Evolutionary conservation across 2,888 invertebrate genomes (phyloP), one percentile per base, ranked within the genome.

Genomic region (Esperia sulphurella): DNA sequence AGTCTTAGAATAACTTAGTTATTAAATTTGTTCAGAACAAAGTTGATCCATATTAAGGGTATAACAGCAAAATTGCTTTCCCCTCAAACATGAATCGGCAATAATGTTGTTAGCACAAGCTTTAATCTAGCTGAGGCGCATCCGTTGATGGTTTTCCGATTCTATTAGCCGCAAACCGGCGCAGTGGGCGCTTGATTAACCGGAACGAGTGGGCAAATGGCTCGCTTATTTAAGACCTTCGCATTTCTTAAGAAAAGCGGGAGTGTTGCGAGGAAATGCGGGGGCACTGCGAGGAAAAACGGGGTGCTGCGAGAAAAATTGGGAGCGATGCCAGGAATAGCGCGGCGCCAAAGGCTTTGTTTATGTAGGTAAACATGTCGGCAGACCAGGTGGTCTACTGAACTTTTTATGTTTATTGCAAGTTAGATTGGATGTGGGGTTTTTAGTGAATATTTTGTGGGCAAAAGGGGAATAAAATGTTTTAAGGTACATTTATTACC

Each of bases 111-210:
- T 72, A 73, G 65, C 59, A 64, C 61, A 70, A 71, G 68, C 71
- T 79, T 77, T 80, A 79, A 80, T 75, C 72, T 64, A 48, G 50
- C 45, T 45, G 62, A 62, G 67, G 66, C 68, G 68, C 74, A 72
- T 71, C 70, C 71, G 70, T 59, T 79, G 79, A 83, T 84, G 82
- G 82, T 79, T 85, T 85, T 79, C 81, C 82, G 76, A 84, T 84
- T 83, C 73, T 70, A 82, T 83, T 84, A 83, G 66, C 75, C 77
- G 73, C 79, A 71, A 76, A 76, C 66, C 59, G 61, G 67, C 59
- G 61, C 61, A 50, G 56, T 43, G 61, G 54, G 58, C 29, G 66
- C 62, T 77, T 82, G 76, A 83, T 83, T 83, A 82, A 70, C 65
- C 71, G 63, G 71, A 81, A 75, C 69, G 71, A 65, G 43, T 43